phyloP scores from a whole-genome alignment of 2,888 invertebrate species.

The Oscheius sp. region DNA sequence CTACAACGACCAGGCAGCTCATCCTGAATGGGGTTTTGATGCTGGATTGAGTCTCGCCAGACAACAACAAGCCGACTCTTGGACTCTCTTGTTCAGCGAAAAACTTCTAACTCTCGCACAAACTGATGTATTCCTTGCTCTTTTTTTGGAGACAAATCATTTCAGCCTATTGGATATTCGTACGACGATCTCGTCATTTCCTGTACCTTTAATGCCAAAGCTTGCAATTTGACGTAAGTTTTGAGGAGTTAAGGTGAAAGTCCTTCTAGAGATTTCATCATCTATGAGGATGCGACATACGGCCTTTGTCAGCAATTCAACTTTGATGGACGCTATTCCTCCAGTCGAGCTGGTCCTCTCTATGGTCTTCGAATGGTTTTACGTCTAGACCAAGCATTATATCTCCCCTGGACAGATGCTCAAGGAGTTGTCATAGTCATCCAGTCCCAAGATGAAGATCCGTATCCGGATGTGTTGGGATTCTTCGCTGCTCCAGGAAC shows the following conservation, averaged over 20 bases:
- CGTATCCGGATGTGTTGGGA: conserved; percentile 55
- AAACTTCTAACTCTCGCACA: conserved; percentile 14
- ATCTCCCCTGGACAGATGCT: conserved; percentile 58
- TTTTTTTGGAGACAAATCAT: neutral
- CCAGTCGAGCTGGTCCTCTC: conserved; percentile 64
- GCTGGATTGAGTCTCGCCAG: conserved; percentile 39
- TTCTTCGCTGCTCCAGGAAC: conserved; percentile 61
- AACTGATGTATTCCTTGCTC: neutral
- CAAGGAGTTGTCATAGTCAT: conserved; percentile 71
- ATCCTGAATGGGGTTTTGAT: conserved; percentile 49
- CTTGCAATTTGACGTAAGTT: conserved; percentile 56
- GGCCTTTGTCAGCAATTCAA: conserved; percentile 51
- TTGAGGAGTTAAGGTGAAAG: too few species aligned
- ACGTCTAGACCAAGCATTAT: conserved; percentile 49
- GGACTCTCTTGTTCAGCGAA: conserved; percentile 53
- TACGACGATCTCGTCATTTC: conserved; percentile 64
- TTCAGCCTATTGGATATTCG: conserved; percentile 44
- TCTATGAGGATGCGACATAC: conserved; percentile 66
- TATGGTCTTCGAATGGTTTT: conserved; percentile 69
- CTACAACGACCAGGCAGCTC: conserved; percentile 39
- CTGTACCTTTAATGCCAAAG: conserved; percentile 65
- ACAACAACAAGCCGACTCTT: conserved; percentile 45
- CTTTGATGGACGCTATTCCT: conserved; percentile 32
- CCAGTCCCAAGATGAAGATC: conserved; percentile 65
- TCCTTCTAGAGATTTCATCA: conserved; percentile 70